phyloP scores from a whole-genome alignment of 2,113 vertebrate genomes.

The Petromus typicus region DNA sequence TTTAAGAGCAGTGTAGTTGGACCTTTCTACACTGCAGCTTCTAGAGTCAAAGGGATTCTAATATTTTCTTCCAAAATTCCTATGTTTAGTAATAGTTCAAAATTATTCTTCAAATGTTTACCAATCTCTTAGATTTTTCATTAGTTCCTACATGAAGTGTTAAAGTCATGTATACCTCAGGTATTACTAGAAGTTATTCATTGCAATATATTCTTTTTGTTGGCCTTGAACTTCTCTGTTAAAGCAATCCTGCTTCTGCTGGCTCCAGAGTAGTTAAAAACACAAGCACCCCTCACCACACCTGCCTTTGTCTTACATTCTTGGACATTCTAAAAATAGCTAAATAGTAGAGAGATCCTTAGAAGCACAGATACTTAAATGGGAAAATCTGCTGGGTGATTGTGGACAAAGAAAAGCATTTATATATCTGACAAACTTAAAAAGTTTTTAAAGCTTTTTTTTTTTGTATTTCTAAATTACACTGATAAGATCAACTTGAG shows the following conservation, averaged over 20 bases:
- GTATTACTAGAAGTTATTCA: neutral
- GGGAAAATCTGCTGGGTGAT: neutral
- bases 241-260: neutral
- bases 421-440: neutral
- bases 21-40: neutral
- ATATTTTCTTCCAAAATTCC: neutral
- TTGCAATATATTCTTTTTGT: neutral
- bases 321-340: constrained; percentile 12
- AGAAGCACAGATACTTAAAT: neutral
- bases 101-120: neutral
- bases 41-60: neutral
- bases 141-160: neutral
- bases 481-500: constrained; percentile 40
- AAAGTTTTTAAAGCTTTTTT: constrained; percentile 29
- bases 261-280: neutral
- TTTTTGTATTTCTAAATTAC: constrained; percentile 32
- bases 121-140: neutral
- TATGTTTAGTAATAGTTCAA: neutral
- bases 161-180: neutral
- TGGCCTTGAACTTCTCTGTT: neutral
- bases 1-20: neutral
- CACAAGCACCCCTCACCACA: neutral
- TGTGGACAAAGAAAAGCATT: constrained; percentile 25
- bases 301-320: neutral
- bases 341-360: neutral